Base-by-base conservation (phyloP, 2,888 invertebrate genomes). In the Temnothorax ravouxi region DNA sequence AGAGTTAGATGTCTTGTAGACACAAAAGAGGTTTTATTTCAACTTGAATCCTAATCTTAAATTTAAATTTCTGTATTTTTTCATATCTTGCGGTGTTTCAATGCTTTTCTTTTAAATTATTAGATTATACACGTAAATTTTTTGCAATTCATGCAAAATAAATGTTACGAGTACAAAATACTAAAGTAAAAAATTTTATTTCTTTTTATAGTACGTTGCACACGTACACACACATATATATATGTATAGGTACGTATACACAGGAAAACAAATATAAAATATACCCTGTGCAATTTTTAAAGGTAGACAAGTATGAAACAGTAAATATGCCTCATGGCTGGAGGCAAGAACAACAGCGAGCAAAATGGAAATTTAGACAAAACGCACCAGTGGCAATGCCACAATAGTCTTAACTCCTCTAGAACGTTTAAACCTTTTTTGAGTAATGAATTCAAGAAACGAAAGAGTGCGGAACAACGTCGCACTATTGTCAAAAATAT, bases 251-350 rank as follows among this genome's bases (percentile, higher is more conserved):
- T 34, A 34, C 1, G 34, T 34, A 34, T 34, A 6, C 6, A 34
- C 6, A 6, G 2, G 13, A 34, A 66, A 11, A 4, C 44, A 4
- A 75, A 59, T 13, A 52, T 66, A n/a, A 71, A 52, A 29, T 11
- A 34, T 76, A 47, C 64, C 67, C 38, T 15, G 74, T 41, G 8
- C 13, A 38, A 29, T 62, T 13, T 91, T 91, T 88, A 76, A 91
- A 94, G 93, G 91, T 93, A 90, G 89, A 89, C 91, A 86, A 92
- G 90, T 87, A 93, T 93, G 93, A 92, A 92, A 92, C 75, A 92
- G 92, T 94, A 94, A 92, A 93, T 87, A 93, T 94, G 94, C 92
- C 93, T 93, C 93, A 94, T 94, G 94, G 94, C 94, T 94, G 93
- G 93, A 93, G 93, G 93, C 91, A 92, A 91, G 91, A 91, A 89